Evolutionary conservation across 2,888 invertebrate species (phyloP).

Genomic region (Agrotis segetum): DNA sequence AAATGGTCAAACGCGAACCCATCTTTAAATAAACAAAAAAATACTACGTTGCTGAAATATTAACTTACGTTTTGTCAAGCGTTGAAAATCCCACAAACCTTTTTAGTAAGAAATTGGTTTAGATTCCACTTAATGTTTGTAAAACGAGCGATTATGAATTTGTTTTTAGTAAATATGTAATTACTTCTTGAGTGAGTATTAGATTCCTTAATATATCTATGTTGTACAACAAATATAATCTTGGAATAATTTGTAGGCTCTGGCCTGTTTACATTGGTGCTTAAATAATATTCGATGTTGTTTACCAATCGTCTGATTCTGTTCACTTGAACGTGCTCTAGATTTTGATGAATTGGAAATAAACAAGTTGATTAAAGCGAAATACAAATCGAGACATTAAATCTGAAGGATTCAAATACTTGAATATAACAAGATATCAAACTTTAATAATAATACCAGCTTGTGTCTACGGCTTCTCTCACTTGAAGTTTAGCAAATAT

Average conservation of each 20-base stretch:
- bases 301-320: constrained; percentile 16
- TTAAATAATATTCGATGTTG: constrained; percentile 28
- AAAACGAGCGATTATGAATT: constrained; percentile 30
- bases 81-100: not conserved
- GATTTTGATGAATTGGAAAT: constrained; percentile 13
- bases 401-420: not conserved
- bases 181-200: constrained; percentile 49
- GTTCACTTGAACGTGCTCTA: constrained; percentile 1
- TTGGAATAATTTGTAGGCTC: not conserved
- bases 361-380: constrained; percentile 22
- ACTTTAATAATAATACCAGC: no score
- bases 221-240: constrained; percentile 56
- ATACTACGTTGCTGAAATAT: not conserved
- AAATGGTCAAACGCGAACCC: no score
- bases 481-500: no score
- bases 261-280: constrained; percentile 3
- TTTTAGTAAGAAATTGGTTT: not conserved
- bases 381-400: not conserved
- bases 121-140: not conserved
- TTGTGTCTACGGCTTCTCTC: no score
- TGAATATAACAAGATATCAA: not conserved
- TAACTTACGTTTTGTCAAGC: not conserved
- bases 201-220: constrained; percentile 61
- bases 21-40: no score
- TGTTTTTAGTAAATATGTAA: constrained; percentile 70